Conservation (phyloP, 2,888 invertebrate genomes). For the Octonoba sinensis region DNA sequence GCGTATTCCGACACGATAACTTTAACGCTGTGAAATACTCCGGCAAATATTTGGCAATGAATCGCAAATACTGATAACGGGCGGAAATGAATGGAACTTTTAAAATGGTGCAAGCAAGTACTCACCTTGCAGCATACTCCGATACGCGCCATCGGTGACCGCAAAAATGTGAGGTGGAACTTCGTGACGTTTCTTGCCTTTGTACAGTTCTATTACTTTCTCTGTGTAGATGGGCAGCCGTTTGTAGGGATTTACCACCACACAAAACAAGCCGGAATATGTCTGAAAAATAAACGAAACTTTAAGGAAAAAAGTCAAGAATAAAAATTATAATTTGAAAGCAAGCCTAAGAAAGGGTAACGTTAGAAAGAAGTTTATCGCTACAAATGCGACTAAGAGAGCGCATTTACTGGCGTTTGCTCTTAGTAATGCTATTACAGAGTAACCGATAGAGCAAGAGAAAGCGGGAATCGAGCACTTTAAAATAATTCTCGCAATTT, state of each 20-base stretch:
- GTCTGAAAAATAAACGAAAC: conserved; percentile 80
- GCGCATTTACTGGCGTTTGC: too few species aligned
- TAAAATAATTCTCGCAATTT: too few species aligned
- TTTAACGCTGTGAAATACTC: too few species aligned
- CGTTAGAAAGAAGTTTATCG: too few species aligned
- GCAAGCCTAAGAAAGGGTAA: too few species aligned
- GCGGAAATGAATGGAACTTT: not conserved
- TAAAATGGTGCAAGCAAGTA: not conserved
- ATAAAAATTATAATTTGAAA: not conserved
- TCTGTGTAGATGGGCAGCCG: conserved; percentile 99
- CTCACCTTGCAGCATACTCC: conserved; percentile 97
- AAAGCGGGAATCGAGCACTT: too few species aligned
- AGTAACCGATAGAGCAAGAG: too few species aligned
- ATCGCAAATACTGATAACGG: not conserved
- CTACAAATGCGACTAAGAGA: too few species aligned
- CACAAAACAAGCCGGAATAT: conserved; percentile 99
- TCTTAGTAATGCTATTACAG: too few species aligned
- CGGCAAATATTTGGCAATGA: not conserved
- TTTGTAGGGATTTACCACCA: conserved; percentile 99
- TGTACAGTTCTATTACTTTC: conserved; percentile 99
- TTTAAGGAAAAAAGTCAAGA: not conserved
- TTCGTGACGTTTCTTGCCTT: conserved; percentile 98
- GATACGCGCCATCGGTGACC: conserved; percentile 98
- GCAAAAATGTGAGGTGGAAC: conserved; percentile 99
- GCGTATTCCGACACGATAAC: too few species aligned